Percentiles rank a stretch among this genome's conserved stretches.
Conservation (phyloP, 2,797 vertebrate genomes). For the Characodon lateralis region DNA sequence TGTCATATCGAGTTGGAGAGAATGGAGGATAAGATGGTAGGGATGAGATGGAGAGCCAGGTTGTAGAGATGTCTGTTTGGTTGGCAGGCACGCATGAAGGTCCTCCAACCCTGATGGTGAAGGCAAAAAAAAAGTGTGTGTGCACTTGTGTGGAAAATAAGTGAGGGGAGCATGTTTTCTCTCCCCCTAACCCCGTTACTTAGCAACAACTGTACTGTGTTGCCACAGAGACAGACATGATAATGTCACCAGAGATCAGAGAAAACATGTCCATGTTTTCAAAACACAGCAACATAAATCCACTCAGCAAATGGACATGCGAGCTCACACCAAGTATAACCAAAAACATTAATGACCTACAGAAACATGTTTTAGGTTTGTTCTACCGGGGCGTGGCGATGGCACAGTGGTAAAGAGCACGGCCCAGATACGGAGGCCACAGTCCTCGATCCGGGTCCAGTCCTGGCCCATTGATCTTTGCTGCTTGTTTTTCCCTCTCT, state of each 20-base stretch:
- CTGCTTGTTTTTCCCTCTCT: too few relatives aligned
- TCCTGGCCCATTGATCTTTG: too few relatives aligned
- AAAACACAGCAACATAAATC: slow-evolving; percentile 27
- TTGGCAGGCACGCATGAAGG: slow-evolving; percentile 30
- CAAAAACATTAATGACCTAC: background rate
- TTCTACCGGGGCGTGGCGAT: too few relatives aligned
- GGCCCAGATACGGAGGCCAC: too few relatives aligned
- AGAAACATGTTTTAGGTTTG: background rate
- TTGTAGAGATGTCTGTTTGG: slow-evolving; percentile 18
- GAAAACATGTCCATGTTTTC: slow-evolving; percentile 26
- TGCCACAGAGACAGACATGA: slow-evolving; percentile 66
- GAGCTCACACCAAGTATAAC: background rate
- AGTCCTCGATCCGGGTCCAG: too few relatives aligned
- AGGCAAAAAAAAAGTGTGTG: slow-evolving; percentile 5
- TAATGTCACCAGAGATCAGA: slow-evolving; percentile 75
- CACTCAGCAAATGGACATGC: background rate
- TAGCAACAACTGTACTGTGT: slow-evolving; percentile 71
- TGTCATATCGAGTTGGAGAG: slow-evolving; percentile 19
- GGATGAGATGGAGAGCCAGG: slow-evolving; percentile 14
- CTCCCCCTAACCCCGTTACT: slow-evolving; percentile 69
- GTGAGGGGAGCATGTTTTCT: slow-evolving; percentile 49
- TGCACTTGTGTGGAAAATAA: slow-evolving; percentile 25
- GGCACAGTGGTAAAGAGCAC: too few relatives aligned
- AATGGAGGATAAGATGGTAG: slow-evolving; percentile 5
- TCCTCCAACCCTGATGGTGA: slow-evolving; percentile 27